Conservation (phyloP, 2,888 invertebrate genomes). For the Alentia gelatinosa region DNA sequence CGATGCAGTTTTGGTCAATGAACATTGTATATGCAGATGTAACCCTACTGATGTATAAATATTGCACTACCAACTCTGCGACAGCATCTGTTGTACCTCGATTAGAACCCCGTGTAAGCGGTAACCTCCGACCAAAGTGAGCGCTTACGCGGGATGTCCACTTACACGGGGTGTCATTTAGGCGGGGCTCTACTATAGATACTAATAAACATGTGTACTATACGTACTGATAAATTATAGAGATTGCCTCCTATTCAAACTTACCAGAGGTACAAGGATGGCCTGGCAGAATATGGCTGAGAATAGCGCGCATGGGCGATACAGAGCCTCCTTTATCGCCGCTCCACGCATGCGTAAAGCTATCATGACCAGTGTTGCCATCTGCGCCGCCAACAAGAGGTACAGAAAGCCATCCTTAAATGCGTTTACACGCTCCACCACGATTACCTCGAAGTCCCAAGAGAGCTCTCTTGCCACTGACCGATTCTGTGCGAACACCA, state of each 20-base stretch:
- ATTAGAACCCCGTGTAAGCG: background rate
- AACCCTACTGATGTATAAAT: no score
- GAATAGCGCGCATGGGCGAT: conserved; percentile 43
- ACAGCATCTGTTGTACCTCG: no score
- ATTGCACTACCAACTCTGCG: no score
- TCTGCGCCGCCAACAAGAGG: conserved; percentile 27
- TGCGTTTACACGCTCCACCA: conserved; percentile 38
- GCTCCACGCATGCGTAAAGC: conserved; percentile 48
- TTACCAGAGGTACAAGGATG: conserved; percentile 51
- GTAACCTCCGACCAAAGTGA: no score
- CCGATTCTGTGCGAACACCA: background rate
- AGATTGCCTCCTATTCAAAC: background rate
- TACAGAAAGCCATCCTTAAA: conserved; percentile 45
- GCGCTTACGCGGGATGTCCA: no score
- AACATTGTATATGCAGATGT: no score
- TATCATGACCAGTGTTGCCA: conserved; percentile 16
- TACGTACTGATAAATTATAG: background rate
- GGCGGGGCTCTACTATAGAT: no score
- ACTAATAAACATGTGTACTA: background rate
- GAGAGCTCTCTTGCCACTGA: background rate
- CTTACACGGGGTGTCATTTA: no score
- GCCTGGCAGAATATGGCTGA: conserved; percentile 46
- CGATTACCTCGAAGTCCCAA: conserved; percentile 45
- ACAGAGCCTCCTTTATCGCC: conserved; percentile 37
- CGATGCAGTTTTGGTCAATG: no score